Evolutionary conservation across 2,797 vertebrate species (phyloP), one percentile per base, ranked within the genome.

Genomic region (Peromyscus aztecus): DNA sequence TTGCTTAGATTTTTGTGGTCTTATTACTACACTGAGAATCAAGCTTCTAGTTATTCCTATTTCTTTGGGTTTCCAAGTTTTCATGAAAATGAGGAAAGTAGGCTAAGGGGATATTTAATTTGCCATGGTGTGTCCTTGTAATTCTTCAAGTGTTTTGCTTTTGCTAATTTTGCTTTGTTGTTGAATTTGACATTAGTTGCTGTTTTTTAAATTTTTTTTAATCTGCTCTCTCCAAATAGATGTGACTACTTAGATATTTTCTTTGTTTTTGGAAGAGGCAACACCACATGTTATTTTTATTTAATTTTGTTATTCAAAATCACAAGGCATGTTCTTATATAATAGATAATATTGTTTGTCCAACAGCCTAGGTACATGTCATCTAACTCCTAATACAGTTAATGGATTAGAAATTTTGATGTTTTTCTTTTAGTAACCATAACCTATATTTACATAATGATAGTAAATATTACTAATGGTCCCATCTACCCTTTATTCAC

Each of bases 1-100:
- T 98, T 85, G 63, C 46, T 71, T 49, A 87, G 78, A 89, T 97
- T 85, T 90, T 94, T 94, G 31, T 85, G 19, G 2, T 80, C 43
- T 67, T 90, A 55, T 61, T 78, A 95, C 97, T 94, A 97, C 61
- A 89, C 17, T 71, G 6, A 49, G 59, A 93, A 52, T 43, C 40
- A 95, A 82, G 40, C 11, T 92, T 78, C 29, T 89, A 31, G 7
- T 7, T 65, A 52, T 57, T 78, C 77, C 19, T 52, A 55, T 4
- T 90, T 97, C 91, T 8, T 88, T 85, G 11, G 10, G 6, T 90
- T 92, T 75, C 14, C 34, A 43, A 55, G n/a, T 80, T 76, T 94
- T 92, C 21, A 87, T 75, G 31, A 84, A 96, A 95, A 95, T 17
- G 3, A 89, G 9, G 4, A 27, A 91, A 80, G 24, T 87, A 24